phyloP scores from a whole-genome alignment of 2,888 invertebrate genomes.

The Sinelater perroti region DNA sequence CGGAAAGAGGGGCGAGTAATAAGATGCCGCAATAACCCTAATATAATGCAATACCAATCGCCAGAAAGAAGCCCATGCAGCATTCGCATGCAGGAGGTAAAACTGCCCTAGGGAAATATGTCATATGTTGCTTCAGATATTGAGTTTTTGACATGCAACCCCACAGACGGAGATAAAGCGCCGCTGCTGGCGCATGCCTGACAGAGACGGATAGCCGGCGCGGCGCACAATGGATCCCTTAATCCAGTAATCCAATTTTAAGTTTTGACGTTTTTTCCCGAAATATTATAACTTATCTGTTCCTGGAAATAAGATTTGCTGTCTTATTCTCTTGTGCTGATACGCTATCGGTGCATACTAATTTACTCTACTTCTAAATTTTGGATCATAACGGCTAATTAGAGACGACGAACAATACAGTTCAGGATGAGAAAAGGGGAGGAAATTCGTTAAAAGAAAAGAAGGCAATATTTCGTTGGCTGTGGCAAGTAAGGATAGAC shows the following conservation, averaged over 20 bases:
- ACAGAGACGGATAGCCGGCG: slow-evolving; percentile 31
- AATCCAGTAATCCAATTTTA: slow-evolving; percentile 46
- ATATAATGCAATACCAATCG: slow-evolving; percentile 26
- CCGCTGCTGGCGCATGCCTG: slow-evolving; percentile 8
- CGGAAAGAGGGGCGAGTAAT: neutral
- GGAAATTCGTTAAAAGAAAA: no score
- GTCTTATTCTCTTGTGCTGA: no score
- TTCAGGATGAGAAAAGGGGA: no score
- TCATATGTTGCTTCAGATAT: slow-evolving; percentile 47
- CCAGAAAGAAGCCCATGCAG: slow-evolving; percentile 32
- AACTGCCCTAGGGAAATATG: slow-evolving; percentile 47
- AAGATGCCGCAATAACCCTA: slow-evolving; percentile 12
- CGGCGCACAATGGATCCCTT: slow-evolving; percentile 41
- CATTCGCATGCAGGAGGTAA: slow-evolving; percentile 45
- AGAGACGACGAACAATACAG: no score
- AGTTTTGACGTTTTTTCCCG: slow-evolving; percentile 38
- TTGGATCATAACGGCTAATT: no score
- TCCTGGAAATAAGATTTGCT: slow-evolving; percentile 23
- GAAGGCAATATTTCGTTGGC: no score
- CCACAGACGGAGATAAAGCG: slow-evolving; percentile 25
- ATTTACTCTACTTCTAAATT: no score
- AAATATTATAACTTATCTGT: slow-evolving; percentile 22
- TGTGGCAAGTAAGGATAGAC: no score
- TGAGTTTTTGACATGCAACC: slow-evolving; percentile 47
- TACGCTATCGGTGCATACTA: no score